phyloP scores from a whole-genome alignment of 2,797 vertebrate species.

The Acanthornis magna region DNA sequence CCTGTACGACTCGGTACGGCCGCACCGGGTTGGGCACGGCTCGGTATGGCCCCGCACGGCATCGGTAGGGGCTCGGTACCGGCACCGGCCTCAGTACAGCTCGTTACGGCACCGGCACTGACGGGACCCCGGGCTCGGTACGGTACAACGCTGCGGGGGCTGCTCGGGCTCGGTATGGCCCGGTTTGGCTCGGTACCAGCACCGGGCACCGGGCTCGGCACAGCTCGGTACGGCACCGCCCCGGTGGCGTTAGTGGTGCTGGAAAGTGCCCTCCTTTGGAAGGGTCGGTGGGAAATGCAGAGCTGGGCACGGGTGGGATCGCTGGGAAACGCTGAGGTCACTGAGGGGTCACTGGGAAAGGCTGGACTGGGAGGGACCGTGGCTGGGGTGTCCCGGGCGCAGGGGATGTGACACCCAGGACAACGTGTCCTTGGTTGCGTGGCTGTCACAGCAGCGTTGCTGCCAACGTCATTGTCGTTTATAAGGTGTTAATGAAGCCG shows the following conservation, averaged over 20 bases:
- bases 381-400: background rate
- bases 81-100: too few species aligned
- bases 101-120: too few species aligned
- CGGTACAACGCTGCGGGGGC: background rate
- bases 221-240: background rate
- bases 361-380: background rate
- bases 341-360: background rate
- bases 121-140: background rate
- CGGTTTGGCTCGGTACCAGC: too few species aligned
- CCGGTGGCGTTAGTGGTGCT: accelerated
- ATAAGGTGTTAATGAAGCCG: accelerated
- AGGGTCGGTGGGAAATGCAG: background rate
- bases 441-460: background rate
- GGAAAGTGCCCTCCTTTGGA: background rate
- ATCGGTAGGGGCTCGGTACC: background rate
- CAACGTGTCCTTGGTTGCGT: background rate
- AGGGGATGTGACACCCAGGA: background rate
- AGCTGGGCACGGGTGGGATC: background rate
- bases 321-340: background rate
- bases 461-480: background rate
- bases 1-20: too few species aligned
- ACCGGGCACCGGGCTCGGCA: background rate
- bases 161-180: background rate
- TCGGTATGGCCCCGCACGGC: background rate
- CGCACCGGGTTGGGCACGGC: background rate